Evolutionary conservation across 2,797 vertebrate genomes (phyloP), one percentile per base, ranked within the genome.

Genomic region (Ctenopoma multispine): DNA sequence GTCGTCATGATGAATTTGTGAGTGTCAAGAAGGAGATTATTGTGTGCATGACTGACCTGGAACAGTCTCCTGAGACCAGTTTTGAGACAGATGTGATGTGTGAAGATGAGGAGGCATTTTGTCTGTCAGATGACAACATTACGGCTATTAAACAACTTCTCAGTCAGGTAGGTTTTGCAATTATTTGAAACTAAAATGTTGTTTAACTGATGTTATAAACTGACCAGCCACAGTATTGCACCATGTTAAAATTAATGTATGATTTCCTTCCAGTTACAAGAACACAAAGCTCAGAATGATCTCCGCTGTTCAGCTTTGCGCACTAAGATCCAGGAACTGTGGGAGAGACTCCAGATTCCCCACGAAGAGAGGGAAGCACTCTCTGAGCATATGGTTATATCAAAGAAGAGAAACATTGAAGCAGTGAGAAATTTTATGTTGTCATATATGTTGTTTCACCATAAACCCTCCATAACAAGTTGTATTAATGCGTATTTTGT

Each of bases 61-160:
- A 99, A 44, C 95, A 92, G 15, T 77, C 77, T 14, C 96, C 97
- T 0, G 95, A 98, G 65, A 96, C 93, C 0, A 97, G 96, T 84
- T 99, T 99, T 17, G 96, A 99, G 88, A 90, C 67, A 23, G 97
- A 98, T 0, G 96, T 97, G 29, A 94, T 97, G 73, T 97, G 94
- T 20, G 96, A 97, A 81, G 95, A 97, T 0, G 95, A 97, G 70
- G 97, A 96, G 0, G 92, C 92, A 0, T 99, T 99, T 83, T 97
- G 96, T 77, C 81, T 99, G 34, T 99, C 98, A 0, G 18, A 76
- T 4, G 96, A 96, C 71, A 99, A 99, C 76, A 95, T 99, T 0
- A 21, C 84, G 40, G 91, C 96, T 1, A 92, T 99, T 0, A 96
- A 96, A 66, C 84, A 87, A 0, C 90, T 99, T 41, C 94, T 96